phyloP scores from a whole-genome alignment of 2,888 invertebrate genomes.

The Pseudococcus jackbeardsleyi region DNA sequence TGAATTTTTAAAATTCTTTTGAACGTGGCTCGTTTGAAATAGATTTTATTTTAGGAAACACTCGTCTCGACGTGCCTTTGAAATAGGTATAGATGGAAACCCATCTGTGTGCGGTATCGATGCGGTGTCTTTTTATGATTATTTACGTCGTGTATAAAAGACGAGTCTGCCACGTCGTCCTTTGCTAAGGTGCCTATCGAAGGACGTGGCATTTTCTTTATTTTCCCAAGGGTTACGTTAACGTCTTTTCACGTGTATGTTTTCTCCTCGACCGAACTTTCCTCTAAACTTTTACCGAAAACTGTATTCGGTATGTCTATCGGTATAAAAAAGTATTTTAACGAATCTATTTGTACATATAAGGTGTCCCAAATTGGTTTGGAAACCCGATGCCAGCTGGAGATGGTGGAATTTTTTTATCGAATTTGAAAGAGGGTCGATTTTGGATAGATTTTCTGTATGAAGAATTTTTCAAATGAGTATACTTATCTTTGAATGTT shows the following conservation, averaged over 20 bases:
- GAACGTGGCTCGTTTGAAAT: neutral
- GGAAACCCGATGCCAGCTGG: too few relatives aligned
- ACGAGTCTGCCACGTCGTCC: neutral
- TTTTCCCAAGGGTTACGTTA: slow-evolving; percentile 46
- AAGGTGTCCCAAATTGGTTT: too few relatives aligned
- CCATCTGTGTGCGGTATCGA: neutral
- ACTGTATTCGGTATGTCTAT: too few relatives aligned
- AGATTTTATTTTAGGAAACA: slow-evolving; percentile 30
- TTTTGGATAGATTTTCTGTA: too few relatives aligned
- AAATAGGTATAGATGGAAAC: neutral
- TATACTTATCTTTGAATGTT: too few relatives aligned
- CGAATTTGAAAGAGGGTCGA: too few relatives aligned
- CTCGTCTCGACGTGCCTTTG: neutral
- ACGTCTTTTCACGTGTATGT: neutral
- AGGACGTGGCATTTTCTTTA: neutral
- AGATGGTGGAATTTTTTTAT: too few relatives aligned
- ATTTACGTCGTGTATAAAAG: neutral
- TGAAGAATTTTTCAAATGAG: too few relatives aligned
- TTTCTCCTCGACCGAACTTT: neutral
- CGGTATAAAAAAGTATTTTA: too few relatives aligned
- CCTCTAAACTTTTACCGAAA: too few relatives aligned
- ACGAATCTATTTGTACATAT: too few relatives aligned
- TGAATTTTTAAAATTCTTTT: slow-evolving; percentile 24
- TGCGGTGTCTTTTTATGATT: neutral
- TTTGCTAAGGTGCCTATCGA: neutral